phyloP scores from a whole-genome alignment of 2,797 vertebrate genomes.

The Chiroxiphia lanceolata region DNA sequence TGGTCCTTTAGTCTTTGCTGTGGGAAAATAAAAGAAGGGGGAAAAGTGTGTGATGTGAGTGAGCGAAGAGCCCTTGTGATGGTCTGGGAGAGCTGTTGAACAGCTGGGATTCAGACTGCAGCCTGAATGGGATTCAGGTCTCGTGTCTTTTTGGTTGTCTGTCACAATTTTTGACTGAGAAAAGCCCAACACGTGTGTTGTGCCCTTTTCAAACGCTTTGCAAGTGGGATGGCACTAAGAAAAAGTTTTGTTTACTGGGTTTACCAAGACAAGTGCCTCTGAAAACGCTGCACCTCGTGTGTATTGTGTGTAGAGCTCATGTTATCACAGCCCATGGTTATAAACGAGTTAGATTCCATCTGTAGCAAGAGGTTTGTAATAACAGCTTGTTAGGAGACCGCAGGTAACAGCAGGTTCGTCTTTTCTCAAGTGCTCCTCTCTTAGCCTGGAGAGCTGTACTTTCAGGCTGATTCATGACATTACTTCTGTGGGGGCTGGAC shows the following conservation, averaged over 20 bases:
- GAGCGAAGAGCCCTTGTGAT: background rate
- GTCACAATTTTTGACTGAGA: background rate
- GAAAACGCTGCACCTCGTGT: background rate
- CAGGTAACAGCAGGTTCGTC: background rate
- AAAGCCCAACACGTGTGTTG: background rate
- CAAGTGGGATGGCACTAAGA: accelerated
- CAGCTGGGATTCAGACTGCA: background rate
- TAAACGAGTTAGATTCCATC: background rate
- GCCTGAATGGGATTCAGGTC: background rate
- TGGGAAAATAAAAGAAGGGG: background rate
- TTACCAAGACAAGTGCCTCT: background rate
- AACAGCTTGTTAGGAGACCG: background rate
- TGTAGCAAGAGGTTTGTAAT: background rate
- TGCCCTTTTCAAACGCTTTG: background rate
- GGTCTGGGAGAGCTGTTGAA: background rate
- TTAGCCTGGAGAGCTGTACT: background rate
- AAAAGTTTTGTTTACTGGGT: background rate
- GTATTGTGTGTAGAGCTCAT: accelerated
- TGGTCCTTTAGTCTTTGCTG: background rate
- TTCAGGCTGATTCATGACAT: background rate
- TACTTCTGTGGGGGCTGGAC: background rate
- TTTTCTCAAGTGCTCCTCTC: background rate
- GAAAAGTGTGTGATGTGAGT: background rate
- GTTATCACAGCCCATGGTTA: background rate
- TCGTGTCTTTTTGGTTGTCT: background rate